phyloP scores from a whole-genome alignment of 2,888 invertebrate species.

The Incurvaria masculella region DNA sequence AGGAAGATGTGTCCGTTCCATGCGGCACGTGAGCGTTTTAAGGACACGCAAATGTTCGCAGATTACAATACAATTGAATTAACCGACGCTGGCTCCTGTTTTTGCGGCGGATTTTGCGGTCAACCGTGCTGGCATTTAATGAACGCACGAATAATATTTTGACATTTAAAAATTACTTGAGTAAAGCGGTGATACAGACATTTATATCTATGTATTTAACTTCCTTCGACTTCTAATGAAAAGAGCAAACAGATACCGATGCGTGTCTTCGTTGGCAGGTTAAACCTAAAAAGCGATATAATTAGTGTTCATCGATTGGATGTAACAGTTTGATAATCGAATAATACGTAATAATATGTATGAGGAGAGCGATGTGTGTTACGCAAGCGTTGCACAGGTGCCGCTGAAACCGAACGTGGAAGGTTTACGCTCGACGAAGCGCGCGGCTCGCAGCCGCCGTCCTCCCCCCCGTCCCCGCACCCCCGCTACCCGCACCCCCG shows the following conservation, averaged over 20 bases:
- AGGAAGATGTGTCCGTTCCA: not conserved
- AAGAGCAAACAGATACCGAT: too few species aligned
- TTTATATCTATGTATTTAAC: too few species aligned
- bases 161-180: too few species aligned
- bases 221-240: too few species aligned
- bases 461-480: constrained; percentile 14
- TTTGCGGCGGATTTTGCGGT: not conserved
- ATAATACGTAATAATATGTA: constrained; percentile 32
- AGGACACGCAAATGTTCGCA: not conserved
- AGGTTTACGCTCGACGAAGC: constrained; percentile 49
- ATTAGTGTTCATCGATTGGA: constrained; percentile 31
- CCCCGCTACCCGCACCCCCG: constrained; percentile 1
- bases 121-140: not conserved
- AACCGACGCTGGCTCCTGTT: not conserved
- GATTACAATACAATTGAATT: not conserved
- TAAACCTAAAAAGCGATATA: too few species aligned
- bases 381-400: constrained; percentile 40
- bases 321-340: constrained; percentile 39
- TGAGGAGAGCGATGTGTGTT: constrained; percentile 17
- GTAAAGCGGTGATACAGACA: too few species aligned
- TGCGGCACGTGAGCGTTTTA: not conserved
- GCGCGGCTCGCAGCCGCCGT: constrained; percentile 24
- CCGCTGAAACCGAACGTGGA: constrained; percentile 52
- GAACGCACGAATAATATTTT: not conserved
- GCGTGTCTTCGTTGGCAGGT: too few species aligned